These are phyloP conservation scores for Drosophila bunnanda DNA, from an alignment of 2,888 invertebrate genomes.

Conservation along the genomic window DNA sequence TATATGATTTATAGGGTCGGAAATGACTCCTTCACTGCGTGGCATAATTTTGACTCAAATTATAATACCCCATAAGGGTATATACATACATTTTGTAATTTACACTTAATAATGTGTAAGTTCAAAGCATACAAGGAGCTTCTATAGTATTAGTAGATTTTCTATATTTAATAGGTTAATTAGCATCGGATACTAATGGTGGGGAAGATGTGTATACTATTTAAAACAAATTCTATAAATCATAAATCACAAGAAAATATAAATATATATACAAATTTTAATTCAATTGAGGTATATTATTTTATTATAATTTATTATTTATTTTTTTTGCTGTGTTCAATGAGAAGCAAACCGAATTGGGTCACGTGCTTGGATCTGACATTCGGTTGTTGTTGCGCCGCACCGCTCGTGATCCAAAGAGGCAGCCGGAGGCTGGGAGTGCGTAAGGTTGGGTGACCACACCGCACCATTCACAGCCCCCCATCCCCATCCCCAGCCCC, in stretches of 20 bases:
- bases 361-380: constrained; percentile 74
- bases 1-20: too few relatives aligned
- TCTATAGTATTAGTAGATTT: background rate
- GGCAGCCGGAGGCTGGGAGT: constrained; percentile 44
- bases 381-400: constrained; percentile 43
- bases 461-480: constrained; percentile 2
- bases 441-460: constrained; percentile 40
- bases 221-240: too few relatives aligned
- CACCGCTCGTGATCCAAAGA: constrained; percentile 32
- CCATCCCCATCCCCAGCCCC: background rate
- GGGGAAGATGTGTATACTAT: background rate
- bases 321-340: constrained; percentile 12
- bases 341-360: constrained; percentile 60
- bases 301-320: background rate
- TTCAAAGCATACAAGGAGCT: background rate
- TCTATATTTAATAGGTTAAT: background rate
- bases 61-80: too few relatives aligned
- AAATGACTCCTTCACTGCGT: too few relatives aligned
- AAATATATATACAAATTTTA: background rate
- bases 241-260: background rate
- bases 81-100: too few relatives aligned
- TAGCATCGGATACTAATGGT: background rate
- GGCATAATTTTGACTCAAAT: too few relatives aligned
- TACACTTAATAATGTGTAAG: background rate
- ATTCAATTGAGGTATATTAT: background rate